Percentiles rank a stretch among this genome's conserved stretches.
Conservation (phyloP, 1,140 invertebrate genomes). For the Formica exsecta region DNA sequence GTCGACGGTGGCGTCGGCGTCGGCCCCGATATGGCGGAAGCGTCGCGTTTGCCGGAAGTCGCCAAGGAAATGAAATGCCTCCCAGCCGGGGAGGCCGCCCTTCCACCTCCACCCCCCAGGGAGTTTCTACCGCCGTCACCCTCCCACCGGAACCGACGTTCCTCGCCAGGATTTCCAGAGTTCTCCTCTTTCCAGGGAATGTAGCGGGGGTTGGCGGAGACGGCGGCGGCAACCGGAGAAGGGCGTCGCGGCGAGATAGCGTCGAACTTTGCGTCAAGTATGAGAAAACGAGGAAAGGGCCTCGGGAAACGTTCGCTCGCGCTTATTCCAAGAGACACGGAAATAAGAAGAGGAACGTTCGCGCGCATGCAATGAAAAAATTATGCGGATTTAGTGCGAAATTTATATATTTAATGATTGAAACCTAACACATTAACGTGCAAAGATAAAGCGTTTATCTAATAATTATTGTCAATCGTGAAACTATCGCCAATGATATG, state of each 20-base stretch:
- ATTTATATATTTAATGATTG: background rate
- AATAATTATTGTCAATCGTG: background rate
- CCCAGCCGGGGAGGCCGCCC: conserved; percentile 71
- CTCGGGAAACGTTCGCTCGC: conserved; percentile 36
- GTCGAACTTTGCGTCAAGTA: conserved; percentile 57
- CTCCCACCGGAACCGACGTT: conserved; percentile 59
- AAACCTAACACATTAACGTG: background rate
- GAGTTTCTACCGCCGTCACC: conserved; percentile 57
- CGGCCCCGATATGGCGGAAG: conserved; percentile 85
- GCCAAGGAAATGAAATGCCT: conserved; percentile 86
- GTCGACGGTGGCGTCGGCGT: conserved; percentile 72
- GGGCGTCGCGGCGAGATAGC: conserved; percentile 37
- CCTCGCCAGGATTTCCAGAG: conserved; percentile 51
- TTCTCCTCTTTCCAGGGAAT: conserved; percentile 27
- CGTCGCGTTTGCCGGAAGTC: conserved; percentile 86
- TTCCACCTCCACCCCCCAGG: conserved; percentile 43
- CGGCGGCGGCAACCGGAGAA: background rate
- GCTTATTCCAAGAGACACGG: conserved; percentile 29
- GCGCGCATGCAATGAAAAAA: conserved; percentile 16
- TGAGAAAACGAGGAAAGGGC: conserved; percentile 50
- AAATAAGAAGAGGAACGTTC: conserved; percentile 10
- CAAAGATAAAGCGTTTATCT: background rate
- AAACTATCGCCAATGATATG: background rate
- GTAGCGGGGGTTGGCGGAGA: background rate
- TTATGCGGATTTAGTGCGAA: background rate